phyloP scores from a whole-genome alignment of 2,113 vertebrate species.

The Carassius carassius region DNA sequence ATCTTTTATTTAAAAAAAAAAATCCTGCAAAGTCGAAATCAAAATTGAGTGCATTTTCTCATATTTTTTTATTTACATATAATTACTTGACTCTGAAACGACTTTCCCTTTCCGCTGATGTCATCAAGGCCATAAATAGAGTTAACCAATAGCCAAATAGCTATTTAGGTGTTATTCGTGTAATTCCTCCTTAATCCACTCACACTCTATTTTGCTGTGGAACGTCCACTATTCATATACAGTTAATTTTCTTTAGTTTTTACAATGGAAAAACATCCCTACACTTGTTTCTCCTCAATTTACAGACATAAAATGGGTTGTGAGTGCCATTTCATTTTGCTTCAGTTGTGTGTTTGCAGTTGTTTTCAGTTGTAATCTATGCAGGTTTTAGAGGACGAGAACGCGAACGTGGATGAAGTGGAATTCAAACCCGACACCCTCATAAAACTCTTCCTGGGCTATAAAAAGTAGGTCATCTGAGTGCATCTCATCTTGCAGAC shows the following conservation, averaged over 20 bases:
- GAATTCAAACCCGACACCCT: slow-evolving; percentile 96
- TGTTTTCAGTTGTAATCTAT: background rate
- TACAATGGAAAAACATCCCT: background rate
- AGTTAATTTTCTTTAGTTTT: background rate
- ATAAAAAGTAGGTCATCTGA: slow-evolving; percentile 90
- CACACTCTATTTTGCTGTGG: too few relatives aligned
- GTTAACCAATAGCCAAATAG: background rate
- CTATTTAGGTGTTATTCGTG: background rate
- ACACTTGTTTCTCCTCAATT: background rate
- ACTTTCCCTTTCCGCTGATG: too few relatives aligned
- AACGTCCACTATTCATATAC: background rate
- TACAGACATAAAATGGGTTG: background rate
- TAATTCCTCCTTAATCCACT: too few relatives aligned
- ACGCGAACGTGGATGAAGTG: slow-evolving; percentile 96
- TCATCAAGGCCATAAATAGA: background rate
- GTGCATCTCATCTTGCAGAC: background rate
- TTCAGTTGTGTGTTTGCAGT: background rate
- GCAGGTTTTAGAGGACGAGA: slow-evolving; percentile 97
- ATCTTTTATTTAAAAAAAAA: background rate
- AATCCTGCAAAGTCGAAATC: too few relatives aligned
- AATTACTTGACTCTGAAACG: too few relatives aligned
- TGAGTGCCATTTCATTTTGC: background rate
- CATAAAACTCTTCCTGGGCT: slow-evolving; percentile 97
- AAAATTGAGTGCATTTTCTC: too few relatives aligned
- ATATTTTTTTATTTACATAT: background rate